These are phyloP conservation scores for Eurosta solidaginis DNA, from an alignment of 1,140 invertebrate genomes.

Conservation along the genomic window DNA sequence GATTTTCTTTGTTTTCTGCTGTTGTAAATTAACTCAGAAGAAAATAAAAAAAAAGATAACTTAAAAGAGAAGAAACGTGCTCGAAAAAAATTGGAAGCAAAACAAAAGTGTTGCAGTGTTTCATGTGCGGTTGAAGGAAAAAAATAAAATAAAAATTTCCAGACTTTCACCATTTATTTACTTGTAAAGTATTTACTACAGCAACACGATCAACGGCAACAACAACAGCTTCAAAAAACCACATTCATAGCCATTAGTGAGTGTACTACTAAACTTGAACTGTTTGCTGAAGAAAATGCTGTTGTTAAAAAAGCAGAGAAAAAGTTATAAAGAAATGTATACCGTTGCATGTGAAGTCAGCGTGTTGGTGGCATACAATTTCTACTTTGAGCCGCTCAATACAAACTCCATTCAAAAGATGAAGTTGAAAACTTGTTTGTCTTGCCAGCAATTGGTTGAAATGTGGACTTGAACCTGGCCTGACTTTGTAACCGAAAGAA, in stretches of 20 bases:
- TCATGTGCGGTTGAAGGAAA: neutral
- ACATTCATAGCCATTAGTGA: neutral
- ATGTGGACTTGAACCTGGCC: slow-evolving; percentile 5
- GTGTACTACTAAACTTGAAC: slow-evolving; percentile 10
- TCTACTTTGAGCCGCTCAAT: neutral
- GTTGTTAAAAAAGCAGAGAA: neutral
- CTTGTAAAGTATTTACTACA: no score
- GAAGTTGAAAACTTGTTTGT: slow-evolving; percentile 17
- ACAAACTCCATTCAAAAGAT: neutral
- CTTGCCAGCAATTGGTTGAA: neutral
- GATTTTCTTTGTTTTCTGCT: neutral
- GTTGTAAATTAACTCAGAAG: neutral
- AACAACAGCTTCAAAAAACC: no score
- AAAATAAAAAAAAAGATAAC: neutral
- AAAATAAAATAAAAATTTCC: neutral
- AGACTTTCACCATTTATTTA: slow-evolving; percentile 15
- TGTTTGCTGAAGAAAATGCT: neutral
- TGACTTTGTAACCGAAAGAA: neutral
- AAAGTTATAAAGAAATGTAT: neutral
- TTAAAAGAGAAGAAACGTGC: neutral
- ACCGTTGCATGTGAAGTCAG: neutral
- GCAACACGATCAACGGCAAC: neutral
- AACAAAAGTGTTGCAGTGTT: neutral
- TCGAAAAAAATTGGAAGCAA: neutral
- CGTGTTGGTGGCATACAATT: neutral